Evolutionary conservation across 2,888 invertebrate species (phyloP), one percentile per base, ranked within the genome.

Genomic region (Mystacides longicornis): DNA sequence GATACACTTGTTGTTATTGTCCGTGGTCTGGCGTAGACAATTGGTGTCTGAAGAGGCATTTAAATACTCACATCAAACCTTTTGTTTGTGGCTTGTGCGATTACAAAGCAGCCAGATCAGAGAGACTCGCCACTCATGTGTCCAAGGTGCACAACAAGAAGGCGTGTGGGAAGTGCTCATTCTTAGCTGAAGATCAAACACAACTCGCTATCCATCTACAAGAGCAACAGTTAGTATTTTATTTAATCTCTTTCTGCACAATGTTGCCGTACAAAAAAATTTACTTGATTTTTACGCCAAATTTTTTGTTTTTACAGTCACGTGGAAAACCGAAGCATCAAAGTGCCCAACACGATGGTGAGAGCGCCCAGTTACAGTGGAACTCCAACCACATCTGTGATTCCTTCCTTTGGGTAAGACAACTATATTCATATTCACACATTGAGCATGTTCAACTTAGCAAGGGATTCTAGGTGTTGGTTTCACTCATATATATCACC

Each of bases 11-110:
- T 73, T 88, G 89, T 69, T 93, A 91, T 70, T 94, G 93, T 72
- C 81, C 92, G 20, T 93, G 93, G 93, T 88, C 89, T 37, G 93
- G 93, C 20, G 91, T 89, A 55, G 93, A 93, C 74, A 93, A 93
- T 70, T 94, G 93, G 93, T 93, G 93, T 66, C 78, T 93, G 58
- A 93, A 93, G 71, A 81, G 93, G 48, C 93, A 94, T 70, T 81
- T 93, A 66, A 93, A 93, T 75, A 93, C 93, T 31, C 93, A 94
- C 71, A 81, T 93, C 68, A 93, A 93, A 73, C 93, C 93, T 46
- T 94, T 90, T 71, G 86, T 89, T 54, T 94, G 93, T 71, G 85
- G 87, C 64, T 79, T 93, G 53, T 94, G 93, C 74, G 93, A 93
- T 71, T 94, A 93, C 75, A 93, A 93, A 77, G 93, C 93, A 56